Evolutionary conservation across 2,113 vertebrate genomes (phyloP).

Genomic region (Phainopepla nitens): DNA sequence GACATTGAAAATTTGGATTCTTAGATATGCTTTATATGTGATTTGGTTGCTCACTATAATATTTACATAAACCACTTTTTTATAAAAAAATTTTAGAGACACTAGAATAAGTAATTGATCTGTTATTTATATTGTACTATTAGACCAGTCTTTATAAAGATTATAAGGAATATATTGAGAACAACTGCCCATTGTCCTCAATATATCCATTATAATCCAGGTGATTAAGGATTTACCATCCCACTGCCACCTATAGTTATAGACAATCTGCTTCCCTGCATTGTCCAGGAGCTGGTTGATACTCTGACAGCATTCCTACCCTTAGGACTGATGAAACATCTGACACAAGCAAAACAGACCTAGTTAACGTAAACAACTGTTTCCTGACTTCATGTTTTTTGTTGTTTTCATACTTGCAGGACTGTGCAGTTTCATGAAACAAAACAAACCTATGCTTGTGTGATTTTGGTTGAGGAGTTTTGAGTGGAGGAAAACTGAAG

Average conservation of each 20-base stretch:
- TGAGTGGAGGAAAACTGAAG: background rate
- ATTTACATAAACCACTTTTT: background rate
- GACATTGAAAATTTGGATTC: background rate
- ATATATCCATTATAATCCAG: background rate
- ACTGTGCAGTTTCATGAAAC: background rate
- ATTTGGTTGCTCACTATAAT: background rate
- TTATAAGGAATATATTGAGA: background rate
- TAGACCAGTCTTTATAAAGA: background rate
- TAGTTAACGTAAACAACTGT: background rate
- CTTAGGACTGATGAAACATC: background rate
- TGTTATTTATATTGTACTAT: background rate
- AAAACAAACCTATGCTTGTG: background rate
- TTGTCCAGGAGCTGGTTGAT: background rate
- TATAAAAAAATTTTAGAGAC: background rate
- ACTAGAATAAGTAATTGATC: background rate
- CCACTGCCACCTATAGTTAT: background rate
- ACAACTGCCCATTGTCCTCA: background rate
- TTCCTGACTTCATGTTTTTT: background rate
- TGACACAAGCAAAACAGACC: background rate
- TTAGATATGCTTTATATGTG: background rate
- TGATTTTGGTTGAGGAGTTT: background rate
- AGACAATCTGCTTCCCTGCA: background rate
- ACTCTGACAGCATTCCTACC: background rate
- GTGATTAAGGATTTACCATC: background rate
- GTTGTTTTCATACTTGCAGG: background rate